Evolutionary conservation across 2,113 vertebrate genomes (phyloP), one percentile per base, ranked within the genome.

Genomic region (Delphinapterus leucas): DNA sequence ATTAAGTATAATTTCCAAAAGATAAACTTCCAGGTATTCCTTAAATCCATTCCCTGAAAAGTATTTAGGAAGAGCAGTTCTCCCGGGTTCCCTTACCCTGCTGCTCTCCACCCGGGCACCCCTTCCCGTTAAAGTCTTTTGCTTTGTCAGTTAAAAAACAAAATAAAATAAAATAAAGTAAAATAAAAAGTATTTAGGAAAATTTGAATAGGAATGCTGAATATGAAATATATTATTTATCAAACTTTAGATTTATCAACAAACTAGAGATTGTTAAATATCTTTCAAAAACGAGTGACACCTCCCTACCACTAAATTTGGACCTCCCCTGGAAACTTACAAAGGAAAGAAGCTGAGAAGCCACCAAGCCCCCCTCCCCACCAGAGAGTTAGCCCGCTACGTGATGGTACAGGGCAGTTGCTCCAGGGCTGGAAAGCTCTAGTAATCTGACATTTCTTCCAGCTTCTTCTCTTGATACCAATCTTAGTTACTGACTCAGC

Each of bases 381-480:
- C 15, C 10, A 1, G 20, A 58, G 36, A 71, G 21, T 6, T 7
- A 7, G 31, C 14, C 71, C 33, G 23, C 60, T 71, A 61, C 4
- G 26, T 14, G 65, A 49, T 0, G 20, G 6, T 3, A n/a, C 0
- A 0, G 3, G 14, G n/a, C 17, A 3, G 8, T 6, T 13, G 36
- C 5, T 44, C n/a, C 6, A 3, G 3, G n/a, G 28, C 0, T 11
- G 38, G 36, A 8, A 1, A 8, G 26, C 58, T 47, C 26, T 2
- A 0, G 25, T 0, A 1, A 8, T 31, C 5, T 2, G 71, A 25
- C 44, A 0, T 38, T 67, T 38, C 28, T 38, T 49, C 14, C 53
- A 8, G 61, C 26, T 44, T 9, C 13, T 85, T 21, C 11, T 28
- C 1, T 4, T 33, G 28, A 47, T 55, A n/a, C 47, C 21, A 53